Base-by-base conservation (phyloP, 2,888 invertebrate species). In the Tubiluchus corallicola region DNA sequence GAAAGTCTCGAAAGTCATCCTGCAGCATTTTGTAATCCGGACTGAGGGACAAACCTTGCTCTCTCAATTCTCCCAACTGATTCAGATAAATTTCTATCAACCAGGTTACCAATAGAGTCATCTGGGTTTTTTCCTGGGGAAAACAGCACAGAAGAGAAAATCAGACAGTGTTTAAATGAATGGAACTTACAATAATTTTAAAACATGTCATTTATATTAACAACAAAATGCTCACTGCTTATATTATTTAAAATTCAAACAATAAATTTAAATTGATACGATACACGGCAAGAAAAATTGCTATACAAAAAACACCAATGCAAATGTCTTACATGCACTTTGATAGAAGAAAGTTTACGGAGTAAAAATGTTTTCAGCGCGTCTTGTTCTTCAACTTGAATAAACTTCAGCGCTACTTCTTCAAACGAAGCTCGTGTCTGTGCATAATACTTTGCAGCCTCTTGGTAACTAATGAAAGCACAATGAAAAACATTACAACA, bases 361-460 rank as follows among this genome's bases (percentile, higher is more conserved):
- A 74, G 72, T n/a, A 96, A 68, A 59, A 85, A 92, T 9, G 78
- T 75, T 66, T 88, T 84, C 42, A 98, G 66, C 0, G 94, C 84
- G 52, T 79, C 78, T 47, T 81, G 78, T 58, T 88, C 74, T 45
- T 79, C 74, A 0, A 76, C 71, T 60, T 81, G 75, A 16, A 90
- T 68, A 62, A 94, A 92, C 60, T 88, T 90, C 9, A 96, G 68
- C 44, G 90, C 83, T 29, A 94, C 77, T 54, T 85, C 85, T 67
- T 96, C 96, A 60, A 98, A 94, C 17, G 88, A 82, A 38, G 81
- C 79, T 54, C 81, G 77, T 0, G 92, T 88, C 55, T 85, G 78
- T 0, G 94, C 87, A 61, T 80, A 94, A 51, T 82, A 74, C 53
- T 76, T 71, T 0, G 96, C 96, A 61, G 88, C 87, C 52, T 75